A percentile compares a stretch with the other conserved stretches of the same genome.
Evolutionary conservation across 2,113 vertebrate genomes (phyloP).

Genomic region (Cathartes aura): DNA sequence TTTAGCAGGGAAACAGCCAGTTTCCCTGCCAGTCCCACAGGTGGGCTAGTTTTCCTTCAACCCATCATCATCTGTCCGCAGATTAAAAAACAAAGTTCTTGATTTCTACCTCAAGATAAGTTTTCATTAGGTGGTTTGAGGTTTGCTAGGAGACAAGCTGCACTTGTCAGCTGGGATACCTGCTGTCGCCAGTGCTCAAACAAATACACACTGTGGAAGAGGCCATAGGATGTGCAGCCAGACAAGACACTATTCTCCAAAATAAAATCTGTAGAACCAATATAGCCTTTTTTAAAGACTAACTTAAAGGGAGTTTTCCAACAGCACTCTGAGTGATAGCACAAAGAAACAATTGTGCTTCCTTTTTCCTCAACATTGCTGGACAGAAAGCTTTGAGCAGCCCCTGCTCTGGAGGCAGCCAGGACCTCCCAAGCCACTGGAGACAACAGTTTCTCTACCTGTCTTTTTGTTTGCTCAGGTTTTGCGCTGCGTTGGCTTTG

Average conservation of each 20-base stretch:
- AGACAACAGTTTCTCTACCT: background rate
- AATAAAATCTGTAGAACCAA: background rate
- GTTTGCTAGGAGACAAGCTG: background rate
- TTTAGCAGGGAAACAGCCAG: background rate
- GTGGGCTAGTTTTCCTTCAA: background rate
- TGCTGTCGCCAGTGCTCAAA: fast-evolving
- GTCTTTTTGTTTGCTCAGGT: background rate
- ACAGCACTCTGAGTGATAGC: background rate
- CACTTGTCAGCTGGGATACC: background rate
- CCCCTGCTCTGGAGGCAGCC: background rate
- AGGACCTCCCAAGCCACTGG: background rate
- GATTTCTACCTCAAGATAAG: background rate
- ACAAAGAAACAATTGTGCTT: background rate
- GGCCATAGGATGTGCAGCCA: background rate
- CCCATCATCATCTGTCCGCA: background rate
- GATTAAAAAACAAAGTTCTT: background rate
- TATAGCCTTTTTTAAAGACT: background rate
- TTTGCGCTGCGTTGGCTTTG: background rate
- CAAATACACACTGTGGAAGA: fast-evolving
- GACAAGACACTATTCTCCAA: background rate
- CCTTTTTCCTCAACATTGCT: background rate
- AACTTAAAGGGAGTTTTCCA: background rate
- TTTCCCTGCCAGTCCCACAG: background rate
- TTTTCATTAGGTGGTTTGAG: background rate
- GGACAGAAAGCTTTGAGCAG: background rate